phyloP scores from a whole-genome alignment of 2,888 invertebrate species.

The Polydrusus cervinus region DNA sequence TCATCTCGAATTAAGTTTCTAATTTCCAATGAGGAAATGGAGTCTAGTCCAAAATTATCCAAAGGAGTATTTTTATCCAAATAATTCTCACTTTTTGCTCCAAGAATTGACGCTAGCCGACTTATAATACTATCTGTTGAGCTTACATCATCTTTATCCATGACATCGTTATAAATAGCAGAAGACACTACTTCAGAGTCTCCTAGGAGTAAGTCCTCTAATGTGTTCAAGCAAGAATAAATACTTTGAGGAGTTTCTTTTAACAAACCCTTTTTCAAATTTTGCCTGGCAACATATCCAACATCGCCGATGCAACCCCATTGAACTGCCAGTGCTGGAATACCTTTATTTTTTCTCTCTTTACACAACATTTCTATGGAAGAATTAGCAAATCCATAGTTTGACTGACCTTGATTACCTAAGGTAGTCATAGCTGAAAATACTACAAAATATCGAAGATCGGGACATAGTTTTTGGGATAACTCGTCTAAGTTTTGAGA shows the following conservation, averaged over 20 bases:
- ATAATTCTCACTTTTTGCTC: slow-evolving; percentile 6
- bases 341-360: background rate
- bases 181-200: background rate
- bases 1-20: background rate
- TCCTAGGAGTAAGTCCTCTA: background rate
- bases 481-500: slow-evolving; percentile 6
- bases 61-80: background rate
- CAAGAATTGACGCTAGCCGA: slow-evolving; percentile 4
- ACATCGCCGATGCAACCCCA: slow-evolving; percentile 30
- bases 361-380: slow-evolving; percentile 10
- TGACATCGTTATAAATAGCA: background rate
- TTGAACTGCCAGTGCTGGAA: slow-evolving; percentile 21
- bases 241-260: slow-evolving; percentile 16
- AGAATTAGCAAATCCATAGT: slow-evolving; percentile 15
- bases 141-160: background rate
- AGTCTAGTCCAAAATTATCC: slow-evolving; percentile 17
- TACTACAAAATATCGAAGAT: slow-evolving; percentile 16
- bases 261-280: slow-evolving; percentile 1
- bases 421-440: slow-evolving; percentile 13
- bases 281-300: background rate
- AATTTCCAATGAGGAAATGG: slow-evolving; percentile 14
- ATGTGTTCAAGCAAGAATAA: slow-evolving; percentile 10
- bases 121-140: background rate
- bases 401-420: slow-evolving; percentile 3
- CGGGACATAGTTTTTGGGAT: slow-evolving; percentile 14